phyloP scores from a whole-genome alignment of 2,888 invertebrate species.

The Erpobdella octoculata region DNA sequence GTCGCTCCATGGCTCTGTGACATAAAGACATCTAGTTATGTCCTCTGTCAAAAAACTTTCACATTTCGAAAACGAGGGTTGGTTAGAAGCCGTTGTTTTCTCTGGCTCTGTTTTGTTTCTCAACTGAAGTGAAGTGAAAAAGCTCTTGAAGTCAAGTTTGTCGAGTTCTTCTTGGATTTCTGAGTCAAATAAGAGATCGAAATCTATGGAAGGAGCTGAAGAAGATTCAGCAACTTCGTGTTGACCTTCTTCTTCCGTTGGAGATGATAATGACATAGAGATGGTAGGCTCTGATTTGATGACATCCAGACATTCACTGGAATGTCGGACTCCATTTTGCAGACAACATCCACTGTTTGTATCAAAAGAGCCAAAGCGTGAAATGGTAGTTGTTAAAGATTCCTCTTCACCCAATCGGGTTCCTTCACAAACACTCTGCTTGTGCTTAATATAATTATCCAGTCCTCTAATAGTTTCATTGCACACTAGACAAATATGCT shows the following conservation, averaged over 20 bases:
- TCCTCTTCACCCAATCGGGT: too few species aligned
- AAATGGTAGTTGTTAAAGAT: too few species aligned
- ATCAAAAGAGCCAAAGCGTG: too few species aligned
- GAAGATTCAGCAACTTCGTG: neutral
- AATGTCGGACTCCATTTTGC: too few species aligned
- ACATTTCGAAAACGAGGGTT: too few species aligned
- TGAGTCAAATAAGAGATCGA: neutral
- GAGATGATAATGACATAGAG: neutral
- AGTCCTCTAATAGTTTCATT: conserved; percentile 72
- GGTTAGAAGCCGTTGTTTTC: too few species aligned
- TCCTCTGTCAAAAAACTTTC: too few species aligned
- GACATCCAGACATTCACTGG: neutral
- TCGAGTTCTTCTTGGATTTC: neutral
- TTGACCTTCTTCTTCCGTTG: neutral
- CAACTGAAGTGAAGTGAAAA: neutral
- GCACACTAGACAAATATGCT: conserved; percentile 80
- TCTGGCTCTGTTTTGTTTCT: too few species aligned
- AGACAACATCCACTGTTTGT: too few species aligned
- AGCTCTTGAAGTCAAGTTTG: neutral
- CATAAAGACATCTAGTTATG: too few species aligned
- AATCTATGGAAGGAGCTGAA: neutral
- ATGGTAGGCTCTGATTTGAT: neutral
- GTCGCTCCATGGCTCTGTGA: too few species aligned
- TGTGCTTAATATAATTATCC: conserved; percentile 76
- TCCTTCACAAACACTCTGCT: conserved; percentile 63